These are phyloP conservation scores for Apteryx mantelli DNA, from an alignment of 2,113 vertebrate species.

Conservation along the genomic window DNA sequence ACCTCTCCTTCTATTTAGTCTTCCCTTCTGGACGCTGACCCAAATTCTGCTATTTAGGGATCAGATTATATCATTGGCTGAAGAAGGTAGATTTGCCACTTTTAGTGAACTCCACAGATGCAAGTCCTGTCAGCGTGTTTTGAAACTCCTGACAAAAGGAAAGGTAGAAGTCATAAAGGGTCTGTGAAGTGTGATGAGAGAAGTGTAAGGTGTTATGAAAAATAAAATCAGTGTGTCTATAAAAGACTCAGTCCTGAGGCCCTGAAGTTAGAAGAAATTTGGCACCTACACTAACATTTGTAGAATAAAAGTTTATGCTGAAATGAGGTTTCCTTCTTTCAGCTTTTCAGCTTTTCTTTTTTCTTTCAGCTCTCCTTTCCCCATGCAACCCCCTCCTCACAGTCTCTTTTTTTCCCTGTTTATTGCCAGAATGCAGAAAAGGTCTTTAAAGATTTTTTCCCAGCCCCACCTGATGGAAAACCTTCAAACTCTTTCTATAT, in stretches of 20 bases:
- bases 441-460: not conserved
- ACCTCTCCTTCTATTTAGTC: not conserved
- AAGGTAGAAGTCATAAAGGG: not conserved
- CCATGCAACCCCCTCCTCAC: not conserved
- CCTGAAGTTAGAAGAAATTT: not conserved
- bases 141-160: not conserved
- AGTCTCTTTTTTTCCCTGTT: not conserved
- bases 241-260: not conserved
- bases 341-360: not conserved
- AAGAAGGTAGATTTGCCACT: not conserved
- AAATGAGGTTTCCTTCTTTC: not conserved
- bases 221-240: not conserved
- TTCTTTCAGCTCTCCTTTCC: not conserved
- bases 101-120: not conserved
- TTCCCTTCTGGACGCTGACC: not conserved
- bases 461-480: slow-evolving; percentile 6
- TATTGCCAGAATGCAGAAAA: slow-evolving; percentile 21
- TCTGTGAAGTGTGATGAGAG: not conserved
- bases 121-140: not conserved
- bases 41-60: not conserved
- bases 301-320: not conserved
- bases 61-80: not conserved
- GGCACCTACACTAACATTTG: not conserved
- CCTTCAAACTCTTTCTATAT: not conserved
- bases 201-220: not conserved